Percentiles rank a stretch among this genome's conserved stretches.
Conservation (phyloP, 1,140 invertebrate genomes). For the Himalopsyche phryganea region DNA sequence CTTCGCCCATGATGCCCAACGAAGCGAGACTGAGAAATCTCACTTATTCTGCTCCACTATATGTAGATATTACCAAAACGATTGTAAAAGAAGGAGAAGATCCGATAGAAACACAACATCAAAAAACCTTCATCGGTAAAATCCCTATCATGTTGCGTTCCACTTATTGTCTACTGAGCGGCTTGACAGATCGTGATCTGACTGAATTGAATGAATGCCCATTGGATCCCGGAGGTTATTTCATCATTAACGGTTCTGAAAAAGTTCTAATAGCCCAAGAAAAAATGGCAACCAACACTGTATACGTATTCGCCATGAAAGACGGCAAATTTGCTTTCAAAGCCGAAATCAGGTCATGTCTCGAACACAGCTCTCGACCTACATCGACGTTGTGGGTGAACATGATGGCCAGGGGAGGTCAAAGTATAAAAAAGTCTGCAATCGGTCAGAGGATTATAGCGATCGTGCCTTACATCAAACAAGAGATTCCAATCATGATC, state of each 20-base stretch:
- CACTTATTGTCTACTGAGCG: slow-evolving; percentile 91
- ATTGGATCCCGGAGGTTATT: slow-evolving; percentile 95
- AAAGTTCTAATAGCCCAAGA: slow-evolving; percentile 98
- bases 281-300: slow-evolving; percentile 99
- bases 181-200: slow-evolving; percentile 94
- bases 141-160: slow-evolving; percentile 99
- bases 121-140: slow-evolving; percentile 94
- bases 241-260: slow-evolving; percentile 94
- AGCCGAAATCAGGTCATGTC: slow-evolving; percentile 92
- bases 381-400: slow-evolving; percentile 98
- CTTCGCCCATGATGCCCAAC: slow-evolving; percentile 99
- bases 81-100: slow-evolving; percentile 88
- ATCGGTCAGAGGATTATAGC: slow-evolving; percentile 98
- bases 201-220: slow-evolving; percentile 99
- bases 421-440: slow-evolving; percentile 93
- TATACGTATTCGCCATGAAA: slow-evolving; percentile 99
- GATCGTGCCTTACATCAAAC: slow-evolving; percentile 97
- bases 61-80: slow-evolving; percentile 98
- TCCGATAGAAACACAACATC: slow-evolving; percentile 88
- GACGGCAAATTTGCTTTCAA: slow-evolving; percentile 97
- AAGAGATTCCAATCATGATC: slow-evolving; percentile 99
- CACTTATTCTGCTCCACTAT: slow-evolving; percentile 95
- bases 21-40: slow-evolving; percentile 86
- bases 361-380: slow-evolving; percentile 90
- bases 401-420: slow-evolving; percentile 96